These are phyloP conservation scores for Bemisia tabaci DNA, from an alignment of 1,140 invertebrate species.

Conservation along the genomic window DNA sequence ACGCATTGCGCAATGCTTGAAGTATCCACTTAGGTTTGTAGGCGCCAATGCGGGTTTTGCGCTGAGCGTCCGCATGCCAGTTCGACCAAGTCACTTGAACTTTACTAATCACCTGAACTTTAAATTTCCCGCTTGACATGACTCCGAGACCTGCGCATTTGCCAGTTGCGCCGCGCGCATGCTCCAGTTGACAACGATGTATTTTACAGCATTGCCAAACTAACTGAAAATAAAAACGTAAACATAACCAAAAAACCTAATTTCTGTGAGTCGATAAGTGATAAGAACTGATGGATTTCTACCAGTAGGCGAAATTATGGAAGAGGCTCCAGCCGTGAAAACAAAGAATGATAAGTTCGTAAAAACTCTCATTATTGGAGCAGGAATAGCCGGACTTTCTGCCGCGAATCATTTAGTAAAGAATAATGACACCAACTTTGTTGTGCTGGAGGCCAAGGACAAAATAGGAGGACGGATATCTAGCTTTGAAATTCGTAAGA, in stretches of 20 bases:
- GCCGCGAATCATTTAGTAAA: conserved; percentile 71
- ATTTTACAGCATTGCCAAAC: no score
- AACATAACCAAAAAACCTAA: not conserved
- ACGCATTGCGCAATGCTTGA: no score
- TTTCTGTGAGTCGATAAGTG: not conserved
- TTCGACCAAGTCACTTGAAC: no score
- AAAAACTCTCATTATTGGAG: conserved; percentile 72
- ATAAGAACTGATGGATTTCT: not conserved
- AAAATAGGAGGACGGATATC: conserved; percentile 64
- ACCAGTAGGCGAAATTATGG: not conserved
- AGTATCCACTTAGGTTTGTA: no score
- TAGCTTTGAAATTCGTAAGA: conserved; percentile 57
- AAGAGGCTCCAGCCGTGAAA: not conserved
- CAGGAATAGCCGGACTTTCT: conserved; percentile 71
- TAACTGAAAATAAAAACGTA: not conserved
- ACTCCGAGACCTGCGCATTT: no score
- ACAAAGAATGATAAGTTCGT: not conserved
- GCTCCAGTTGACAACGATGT: no score
- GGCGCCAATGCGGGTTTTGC: no score
- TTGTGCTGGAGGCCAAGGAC: conserved; percentile 63
- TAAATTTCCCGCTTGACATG: no score
- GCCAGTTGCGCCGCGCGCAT: no score
- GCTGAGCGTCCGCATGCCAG: no score
- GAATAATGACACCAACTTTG: conserved; percentile 62
- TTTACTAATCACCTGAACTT: no score